Base-by-base conservation (phyloP, 2,113 vertebrate genomes). In the Sialia sialis region DNA sequence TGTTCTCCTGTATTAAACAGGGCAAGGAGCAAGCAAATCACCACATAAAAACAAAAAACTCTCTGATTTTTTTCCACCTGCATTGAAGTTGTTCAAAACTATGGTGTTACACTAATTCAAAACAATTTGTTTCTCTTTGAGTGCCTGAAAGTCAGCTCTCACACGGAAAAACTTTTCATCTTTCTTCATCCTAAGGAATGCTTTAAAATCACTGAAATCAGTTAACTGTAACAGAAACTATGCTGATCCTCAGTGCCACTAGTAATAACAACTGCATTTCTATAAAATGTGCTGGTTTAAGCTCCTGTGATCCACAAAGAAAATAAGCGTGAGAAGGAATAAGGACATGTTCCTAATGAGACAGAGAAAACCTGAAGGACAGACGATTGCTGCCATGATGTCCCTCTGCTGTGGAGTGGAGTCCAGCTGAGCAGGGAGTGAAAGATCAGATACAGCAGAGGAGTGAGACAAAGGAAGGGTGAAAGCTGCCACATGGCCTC, bases 211-310 rank as follows among this genome's bases (percentile, higher is more conserved):
- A 59, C 58, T 92, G 68, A 74, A 75, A 77, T n/a, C 34, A 34
- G 51, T 59, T 54, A 85, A 51, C 19, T 90, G 32, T 63, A 81
- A 59, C 23, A 84, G 54, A 94, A 97, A 84, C 9, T 73, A 32
- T 17, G 18, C 25, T 80, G 17, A 38, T 63, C 22, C 32, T 79
- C 58, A 68, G 14, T 1, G 4, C 15, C 32, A 36, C 38, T 76
- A 62, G 34, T 7, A 79, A 43, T 29, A 46, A 17, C 17, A 25
- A 26, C 7, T 10, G 9, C 72, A 59, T n/a, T 67, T 78, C 75
- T 90, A 36, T 25, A 69, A 82, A 80, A 67, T 38, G 34, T 59
- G 13, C 23, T 72, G 32, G 10, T 49, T 26, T 32, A 60, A 67
- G 48, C 27, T 94, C 41, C 54, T 48, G 13, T 78, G 20, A 43